phyloP scores from a whole-genome alignment of 2,797 vertebrate genomes.

The Luscinia luscinia region DNA sequence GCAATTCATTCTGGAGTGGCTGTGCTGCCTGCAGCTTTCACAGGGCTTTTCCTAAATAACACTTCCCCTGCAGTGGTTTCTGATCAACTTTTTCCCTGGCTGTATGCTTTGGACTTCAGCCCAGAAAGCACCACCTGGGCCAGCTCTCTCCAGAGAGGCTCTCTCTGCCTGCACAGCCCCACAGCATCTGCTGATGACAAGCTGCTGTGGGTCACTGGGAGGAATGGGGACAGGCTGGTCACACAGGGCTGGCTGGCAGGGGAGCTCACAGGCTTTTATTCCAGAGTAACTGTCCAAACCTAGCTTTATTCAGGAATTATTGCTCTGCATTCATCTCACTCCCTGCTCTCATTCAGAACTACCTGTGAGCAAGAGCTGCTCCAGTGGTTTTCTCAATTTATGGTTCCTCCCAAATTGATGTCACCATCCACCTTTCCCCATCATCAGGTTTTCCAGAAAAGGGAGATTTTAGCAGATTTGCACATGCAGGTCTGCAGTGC shows the following conservation, averaged over 20 bases:
- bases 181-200: background rate
- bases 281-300: background rate
- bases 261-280: background rate
- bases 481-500: background rate
- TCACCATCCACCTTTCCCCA: background rate
- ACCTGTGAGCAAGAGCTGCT: background rate
- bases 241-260: background rate
- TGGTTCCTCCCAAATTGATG: background rate
- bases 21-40: background rate
- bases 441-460: background rate
- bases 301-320: background rate
- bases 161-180: background rate
- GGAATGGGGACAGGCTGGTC: background rate
- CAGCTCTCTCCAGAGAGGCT: background rate
- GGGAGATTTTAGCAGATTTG: slow-evolving; percentile 3
- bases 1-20: background rate
- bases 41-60: background rate
- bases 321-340: background rate
- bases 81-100: background rate
- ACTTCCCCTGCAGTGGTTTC: background rate
- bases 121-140: background rate
- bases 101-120: background rate
- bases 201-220: background rate
- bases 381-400: background rate
- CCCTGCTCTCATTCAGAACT: background rate